These are phyloP conservation scores for Nymphicus hollandicus DNA, from an alignment of 2,113 vertebrate species.

Conservation along the genomic window DNA sequence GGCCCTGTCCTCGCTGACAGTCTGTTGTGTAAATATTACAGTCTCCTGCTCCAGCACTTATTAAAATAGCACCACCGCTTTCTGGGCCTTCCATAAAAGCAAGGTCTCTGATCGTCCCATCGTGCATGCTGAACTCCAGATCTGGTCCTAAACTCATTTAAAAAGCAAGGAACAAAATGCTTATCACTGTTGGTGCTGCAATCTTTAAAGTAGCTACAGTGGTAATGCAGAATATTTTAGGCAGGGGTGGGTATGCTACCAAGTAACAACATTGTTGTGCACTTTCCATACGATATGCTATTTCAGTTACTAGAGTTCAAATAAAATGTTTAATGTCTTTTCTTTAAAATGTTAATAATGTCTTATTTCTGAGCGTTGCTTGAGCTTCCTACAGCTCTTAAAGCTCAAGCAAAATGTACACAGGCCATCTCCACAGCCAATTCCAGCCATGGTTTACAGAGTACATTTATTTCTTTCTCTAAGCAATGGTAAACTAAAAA, in stretches of 20 bases:
- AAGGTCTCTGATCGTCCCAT: constrained; percentile 96
- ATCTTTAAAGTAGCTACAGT: background rate
- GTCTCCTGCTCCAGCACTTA: constrained; percentile 96
- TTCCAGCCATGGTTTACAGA: background rate
- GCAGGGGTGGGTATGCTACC: background rate
- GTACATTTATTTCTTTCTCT: background rate
- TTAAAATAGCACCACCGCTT: constrained; percentile 94
- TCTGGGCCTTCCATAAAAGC: constrained; percentile 99
- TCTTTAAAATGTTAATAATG: too few relatives aligned
- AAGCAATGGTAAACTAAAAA: background rate
- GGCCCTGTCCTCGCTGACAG: constrained; percentile 92
- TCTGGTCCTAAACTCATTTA: constrained; percentile 83
- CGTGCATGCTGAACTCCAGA: constrained; percentile 96
- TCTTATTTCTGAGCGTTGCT: background rate
- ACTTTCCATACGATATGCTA: background rate
- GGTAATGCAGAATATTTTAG: background rate
- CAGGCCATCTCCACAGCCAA: background rate
- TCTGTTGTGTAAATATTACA: constrained; percentile 96
- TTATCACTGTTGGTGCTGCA: background rate
- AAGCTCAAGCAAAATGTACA: background rate
- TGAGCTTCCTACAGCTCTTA: background rate
- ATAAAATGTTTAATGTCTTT: background rate
- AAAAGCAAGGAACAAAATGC: background rate
- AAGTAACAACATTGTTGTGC: background rate
- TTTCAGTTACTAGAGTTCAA: background rate